Conservation (phyloP, 1,140 invertebrate species). For the Ceratina australensis region DNA sequence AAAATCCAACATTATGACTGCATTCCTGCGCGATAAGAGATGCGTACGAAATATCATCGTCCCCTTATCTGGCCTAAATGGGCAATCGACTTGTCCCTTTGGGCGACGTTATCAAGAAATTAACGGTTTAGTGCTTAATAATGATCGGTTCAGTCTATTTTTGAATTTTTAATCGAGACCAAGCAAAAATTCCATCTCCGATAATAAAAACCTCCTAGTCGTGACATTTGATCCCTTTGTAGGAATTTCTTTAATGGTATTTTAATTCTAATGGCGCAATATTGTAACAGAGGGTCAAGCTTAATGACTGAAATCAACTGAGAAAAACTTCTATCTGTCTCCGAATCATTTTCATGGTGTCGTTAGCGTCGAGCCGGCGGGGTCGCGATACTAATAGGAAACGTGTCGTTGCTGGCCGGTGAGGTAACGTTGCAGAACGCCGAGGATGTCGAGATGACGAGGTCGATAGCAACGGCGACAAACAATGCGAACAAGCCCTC, state of each 20-base stretch:
- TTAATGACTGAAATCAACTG: neutral
- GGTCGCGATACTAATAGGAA: constrained; percentile 20
- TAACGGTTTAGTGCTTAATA: neutral
- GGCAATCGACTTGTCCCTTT: neutral
- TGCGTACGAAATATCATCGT: constrained; percentile 3
- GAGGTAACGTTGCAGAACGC: constrained; percentile 8
- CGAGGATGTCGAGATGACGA: constrained; percentile 34
- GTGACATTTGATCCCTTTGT: too few relatives aligned
- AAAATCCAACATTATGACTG: constrained; percentile 3
- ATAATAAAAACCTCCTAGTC: too few relatives aligned
- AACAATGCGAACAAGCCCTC: constrained; percentile 48
- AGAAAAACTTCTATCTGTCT: neutral
- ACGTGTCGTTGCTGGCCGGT: constrained; percentile 5
- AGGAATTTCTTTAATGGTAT: too few relatives aligned
- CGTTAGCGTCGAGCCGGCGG: neutral
- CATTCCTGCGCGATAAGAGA: neutral
- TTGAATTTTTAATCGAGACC: too few relatives aligned
- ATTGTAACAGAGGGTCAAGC: neutral
- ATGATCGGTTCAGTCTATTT: too few relatives aligned
- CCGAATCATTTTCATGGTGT: constrained; percentile 8
- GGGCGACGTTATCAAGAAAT: neutral
- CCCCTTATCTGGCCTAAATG: neutral
- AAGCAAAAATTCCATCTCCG: too few relatives aligned
- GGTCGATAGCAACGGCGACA: constrained; percentile 39
- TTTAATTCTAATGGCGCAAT: too few relatives aligned